These are phyloP conservation scores for Therioaphis trifolii DNA, from an alignment of 2,888 invertebrate species.

Conservation along the genomic window DNA sequence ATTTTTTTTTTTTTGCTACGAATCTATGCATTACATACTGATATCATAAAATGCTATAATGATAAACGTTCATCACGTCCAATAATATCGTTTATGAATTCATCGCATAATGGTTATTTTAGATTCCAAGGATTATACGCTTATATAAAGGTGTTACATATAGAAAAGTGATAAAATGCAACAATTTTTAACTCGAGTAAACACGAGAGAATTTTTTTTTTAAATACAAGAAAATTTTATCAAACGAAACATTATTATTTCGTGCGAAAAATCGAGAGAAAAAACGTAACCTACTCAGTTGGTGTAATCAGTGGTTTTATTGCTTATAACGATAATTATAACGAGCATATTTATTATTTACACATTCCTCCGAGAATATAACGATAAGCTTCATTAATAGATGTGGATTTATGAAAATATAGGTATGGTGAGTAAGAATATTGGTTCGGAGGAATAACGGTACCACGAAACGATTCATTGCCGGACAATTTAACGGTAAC, in stretches of 20 bases:
- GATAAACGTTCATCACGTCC: too few species aligned
- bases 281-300: constrained; percentile 24
- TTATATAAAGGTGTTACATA: too few species aligned
- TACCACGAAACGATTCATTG: neutral
- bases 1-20: neutral
- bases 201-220: neutral
- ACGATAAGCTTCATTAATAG: neutral
- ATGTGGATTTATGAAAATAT: neutral
- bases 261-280: neutral
- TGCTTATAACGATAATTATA: neutral
- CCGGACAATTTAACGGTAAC: too few species aligned
- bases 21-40: neutral
- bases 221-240: neutral
- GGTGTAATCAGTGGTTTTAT: constrained; percentile 43
- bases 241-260: neutral
- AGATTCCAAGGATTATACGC: neutral
- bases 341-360: constrained; percentile 20
- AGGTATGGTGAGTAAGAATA: too few species aligned
- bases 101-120: neutral
- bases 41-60: too few species aligned
- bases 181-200: neutral
- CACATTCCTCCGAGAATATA: constrained; percentile 26
- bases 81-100: neutral
- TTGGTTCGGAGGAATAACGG: neutral
- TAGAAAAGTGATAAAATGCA: neutral